phyloP scores from a whole-genome alignment of 2,888 invertebrate genomes.

The Halocaridina rubra region DNA sequence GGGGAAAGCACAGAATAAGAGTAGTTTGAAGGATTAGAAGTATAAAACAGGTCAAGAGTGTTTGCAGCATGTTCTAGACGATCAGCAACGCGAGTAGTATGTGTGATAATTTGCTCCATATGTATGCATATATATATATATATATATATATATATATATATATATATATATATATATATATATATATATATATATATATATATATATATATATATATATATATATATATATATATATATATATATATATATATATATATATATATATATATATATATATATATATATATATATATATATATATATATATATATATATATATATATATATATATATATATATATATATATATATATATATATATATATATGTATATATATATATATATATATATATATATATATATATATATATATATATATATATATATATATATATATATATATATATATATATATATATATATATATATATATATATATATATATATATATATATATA shows the following conservation, averaged over 20 bases:
- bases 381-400: not conserved
- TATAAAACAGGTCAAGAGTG: no score
- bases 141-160: not conserved
- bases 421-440: not conserved
- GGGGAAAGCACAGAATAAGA: no score
- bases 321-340: not conserved
- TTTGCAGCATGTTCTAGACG: no score
- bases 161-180: not conserved
- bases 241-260: not conserved
- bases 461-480: not conserved
- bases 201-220: not conserved
- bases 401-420: slow-evolving; percentile 5
- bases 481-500: slow-evolving; percentile 2
- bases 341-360: not conserved
- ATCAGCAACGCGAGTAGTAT: no score
- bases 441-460: not conserved
- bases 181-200: not conserved
- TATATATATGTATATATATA: not conserved
- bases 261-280: not conserved
- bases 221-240: slow-evolving; percentile 5
- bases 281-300: not conserved
- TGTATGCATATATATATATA: not conserved
- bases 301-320: not conserved
- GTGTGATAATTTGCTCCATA: not conserved
- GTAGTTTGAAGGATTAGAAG: no score